Evolutionary conservation across 2,888 invertebrate genomes (phyloP).

Genomic region (Zaprionus bogoriensis): DNA sequence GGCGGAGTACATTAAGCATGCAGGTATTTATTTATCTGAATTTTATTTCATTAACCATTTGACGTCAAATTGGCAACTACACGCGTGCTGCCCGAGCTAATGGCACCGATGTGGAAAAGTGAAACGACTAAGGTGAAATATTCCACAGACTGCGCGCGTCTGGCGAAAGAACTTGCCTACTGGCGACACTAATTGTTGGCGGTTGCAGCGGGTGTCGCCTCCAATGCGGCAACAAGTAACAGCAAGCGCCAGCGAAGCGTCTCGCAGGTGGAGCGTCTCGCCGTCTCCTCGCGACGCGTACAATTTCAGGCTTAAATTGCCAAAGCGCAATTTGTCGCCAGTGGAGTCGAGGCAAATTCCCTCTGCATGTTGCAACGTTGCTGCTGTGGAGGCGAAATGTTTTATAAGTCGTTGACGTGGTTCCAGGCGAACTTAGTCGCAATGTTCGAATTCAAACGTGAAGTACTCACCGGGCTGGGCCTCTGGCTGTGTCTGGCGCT

Average conservation of each 20-base stretch:
- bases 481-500: constrained; percentile 18
- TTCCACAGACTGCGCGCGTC: constrained; percentile 9
- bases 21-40: constrained; percentile 37
- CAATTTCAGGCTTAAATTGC: constrained; percentile 75
- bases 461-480: constrained; percentile 37
- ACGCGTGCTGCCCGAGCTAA: constrained; percentile 58
- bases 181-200: constrained; percentile 78
- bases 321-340: constrained; percentile 76
- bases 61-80: constrained; percentile 69
- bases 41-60: constrained; percentile 63
- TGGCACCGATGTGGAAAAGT: constrained; percentile 57
- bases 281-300: constrained; percentile 26
- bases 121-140: constrained; percentile 48
- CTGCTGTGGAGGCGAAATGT: constrained; percentile 24
- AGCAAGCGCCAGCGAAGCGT: constrained; percentile 35
- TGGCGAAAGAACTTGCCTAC: constrained; percentile 20
- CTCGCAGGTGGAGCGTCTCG: constrained; percentile 22
- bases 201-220: constrained; percentile 29
- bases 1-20: neutral
- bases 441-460: constrained; percentile 43
- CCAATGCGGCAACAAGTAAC: constrained; percentile 8
- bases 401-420: constrained; percentile 69
- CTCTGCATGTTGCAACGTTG: constrained; percentile 27
- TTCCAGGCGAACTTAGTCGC: constrained; percentile 62
- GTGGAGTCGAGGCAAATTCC: constrained; percentile 21